phyloP scores from a whole-genome alignment of 1,140 invertebrate species.

The Potamilus streckersoni region DNA sequence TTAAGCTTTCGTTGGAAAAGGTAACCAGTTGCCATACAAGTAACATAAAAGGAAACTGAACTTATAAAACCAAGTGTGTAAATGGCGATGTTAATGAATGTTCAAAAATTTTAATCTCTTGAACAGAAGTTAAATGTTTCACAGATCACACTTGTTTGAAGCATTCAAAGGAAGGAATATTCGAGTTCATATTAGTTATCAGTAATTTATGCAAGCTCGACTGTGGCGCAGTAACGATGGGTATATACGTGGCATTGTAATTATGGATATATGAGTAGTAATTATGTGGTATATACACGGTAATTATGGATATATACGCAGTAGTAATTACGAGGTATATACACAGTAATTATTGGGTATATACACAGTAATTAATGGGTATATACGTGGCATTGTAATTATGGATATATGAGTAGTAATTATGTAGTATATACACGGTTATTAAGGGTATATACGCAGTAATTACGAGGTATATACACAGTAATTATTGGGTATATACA shows the following conservation, averaged over 20 bases:
- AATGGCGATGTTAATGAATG: no score
- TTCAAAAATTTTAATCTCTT: no score
- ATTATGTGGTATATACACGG: background rate
- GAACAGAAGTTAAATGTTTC: no score
- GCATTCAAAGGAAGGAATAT: slow-evolving; percentile 45
- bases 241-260: no score
- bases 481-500: background rate
- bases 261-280: no score
- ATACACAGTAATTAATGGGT: background rate
- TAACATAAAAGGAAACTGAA: no score
- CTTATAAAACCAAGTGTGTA: no score
- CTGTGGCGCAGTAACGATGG: slow-evolving; percentile 70
- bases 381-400: no score
- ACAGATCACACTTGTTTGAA: no score
- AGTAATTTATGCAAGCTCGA: slow-evolving; percentile 94
- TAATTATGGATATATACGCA: background rate
- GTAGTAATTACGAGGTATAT: background rate
- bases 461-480: background rate
- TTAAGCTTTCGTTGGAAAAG: no score
- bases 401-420: background rate
- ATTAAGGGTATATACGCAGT: background rate
- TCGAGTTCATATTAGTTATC: slow-evolving; percentile 56
- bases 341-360: background rate
- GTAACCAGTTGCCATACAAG: no score
- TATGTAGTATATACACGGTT: background rate